phyloP scores from a whole-genome alignment of 2,888 invertebrate genomes.

The Leptopilina drosophilae region DNA sequence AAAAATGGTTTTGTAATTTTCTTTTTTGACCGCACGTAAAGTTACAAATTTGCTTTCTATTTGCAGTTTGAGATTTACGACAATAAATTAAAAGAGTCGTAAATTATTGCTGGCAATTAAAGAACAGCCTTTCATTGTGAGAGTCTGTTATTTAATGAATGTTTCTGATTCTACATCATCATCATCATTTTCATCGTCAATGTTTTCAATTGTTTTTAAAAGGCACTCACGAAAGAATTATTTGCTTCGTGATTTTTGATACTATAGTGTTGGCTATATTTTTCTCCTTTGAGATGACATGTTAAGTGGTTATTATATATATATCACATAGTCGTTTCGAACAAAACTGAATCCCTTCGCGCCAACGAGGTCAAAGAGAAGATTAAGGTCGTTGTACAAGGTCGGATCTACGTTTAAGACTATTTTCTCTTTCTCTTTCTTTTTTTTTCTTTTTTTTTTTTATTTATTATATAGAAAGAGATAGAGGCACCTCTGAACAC shows the following conservation, averaged over 20 bases:
- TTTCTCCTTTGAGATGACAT: neutral
- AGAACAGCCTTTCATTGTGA: neutral
- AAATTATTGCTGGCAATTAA: conserved; percentile 1
- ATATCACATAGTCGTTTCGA: neutral
- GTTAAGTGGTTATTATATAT: conserved; percentile 2
- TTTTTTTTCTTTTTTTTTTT: neutral
- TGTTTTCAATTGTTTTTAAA: conserved; percentile 3
- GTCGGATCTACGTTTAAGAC: conserved; percentile 56
- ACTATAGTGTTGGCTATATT: neutral
- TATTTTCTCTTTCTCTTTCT: neutral
- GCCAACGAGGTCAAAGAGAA: conserved; percentile 61
- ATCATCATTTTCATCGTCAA: neutral
- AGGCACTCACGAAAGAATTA: neutral
- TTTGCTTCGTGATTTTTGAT: neutral
- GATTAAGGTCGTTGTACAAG: conserved; percentile 65
- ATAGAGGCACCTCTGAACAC: conserved; percentile 37
- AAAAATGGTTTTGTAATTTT: too few relatives aligned
- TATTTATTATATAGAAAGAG: neutral
- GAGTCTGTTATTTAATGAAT: neutral
- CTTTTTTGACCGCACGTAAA: too few relatives aligned
- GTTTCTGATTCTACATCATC: neutral
- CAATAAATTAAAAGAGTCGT: neutral
- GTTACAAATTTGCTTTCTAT: too few relatives aligned
- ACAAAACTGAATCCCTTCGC: conserved; percentile 26
- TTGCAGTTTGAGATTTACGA: conserved; percentile 3